These are phyloP conservation scores for Gracilinanus agilis DNA, from an alignment of 2,113 vertebrate genomes.

Conservation along the genomic window DNA sequence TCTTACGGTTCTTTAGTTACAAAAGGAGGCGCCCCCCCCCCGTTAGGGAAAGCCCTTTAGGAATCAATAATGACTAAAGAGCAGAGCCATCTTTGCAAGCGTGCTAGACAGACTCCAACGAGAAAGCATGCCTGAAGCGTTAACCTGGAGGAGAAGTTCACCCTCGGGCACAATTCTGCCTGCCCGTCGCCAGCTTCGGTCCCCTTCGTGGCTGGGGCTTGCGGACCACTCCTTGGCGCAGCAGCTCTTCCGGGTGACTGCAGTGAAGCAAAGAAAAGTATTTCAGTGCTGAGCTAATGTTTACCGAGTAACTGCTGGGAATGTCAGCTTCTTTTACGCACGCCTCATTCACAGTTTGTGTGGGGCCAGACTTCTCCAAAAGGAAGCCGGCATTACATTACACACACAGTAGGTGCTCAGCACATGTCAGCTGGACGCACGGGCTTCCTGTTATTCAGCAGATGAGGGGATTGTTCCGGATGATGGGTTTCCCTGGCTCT, in stretches of 20 bases:
- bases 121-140: constrained; percentile 40
- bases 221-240: constrained; percentile 60
- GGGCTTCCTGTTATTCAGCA: not conserved
- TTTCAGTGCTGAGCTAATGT: constrained; percentile 73
- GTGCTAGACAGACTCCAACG: not conserved
- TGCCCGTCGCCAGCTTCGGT: constrained; percentile 21
- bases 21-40: not conserved
- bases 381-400: not conserved
- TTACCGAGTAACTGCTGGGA: constrained; percentile 57
- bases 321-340: constrained; percentile 23
- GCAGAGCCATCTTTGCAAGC: not conserved
- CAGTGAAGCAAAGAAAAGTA: constrained; percentile 44
- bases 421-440: not conserved
- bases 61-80: not conserved
- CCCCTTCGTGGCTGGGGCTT: not conserved
- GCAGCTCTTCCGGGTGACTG: constrained; percentile 84
- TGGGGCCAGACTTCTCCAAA: not conserved
- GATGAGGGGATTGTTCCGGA: not conserved
- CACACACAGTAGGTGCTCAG: not conserved
- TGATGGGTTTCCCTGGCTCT: not conserved
- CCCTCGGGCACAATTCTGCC: constrained; percentile 81
- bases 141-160: constrained; percentile 87
- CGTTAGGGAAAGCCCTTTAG: constrained; percentile 15
- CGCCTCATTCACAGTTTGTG: not conserved
- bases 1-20: not conserved